Conservation (phyloP, 2,888 invertebrate genomes). For the Desoria tigrina region DNA sequence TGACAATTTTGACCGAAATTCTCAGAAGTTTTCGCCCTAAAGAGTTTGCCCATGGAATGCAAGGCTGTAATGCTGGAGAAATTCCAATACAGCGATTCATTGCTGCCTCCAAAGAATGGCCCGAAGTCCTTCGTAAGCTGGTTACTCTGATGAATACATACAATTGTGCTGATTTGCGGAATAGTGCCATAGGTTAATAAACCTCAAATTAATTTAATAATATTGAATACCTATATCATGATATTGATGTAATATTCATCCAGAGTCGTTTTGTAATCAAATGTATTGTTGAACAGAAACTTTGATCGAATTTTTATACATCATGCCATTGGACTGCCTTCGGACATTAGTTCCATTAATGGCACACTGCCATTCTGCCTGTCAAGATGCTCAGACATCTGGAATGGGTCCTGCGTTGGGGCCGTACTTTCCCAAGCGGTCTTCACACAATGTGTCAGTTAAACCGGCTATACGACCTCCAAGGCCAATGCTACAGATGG, state of each 20-base stretch:
- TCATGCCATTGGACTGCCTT: slow-evolving; percentile 76
- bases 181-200: slow-evolving; percentile 70
- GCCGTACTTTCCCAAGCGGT: slow-evolving; percentile 70
- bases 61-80: slow-evolving; percentile 41
- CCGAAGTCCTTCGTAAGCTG: slow-evolving; percentile 81
- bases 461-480: slow-evolving; percentile 70
- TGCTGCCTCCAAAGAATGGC: slow-evolving; percentile 72
- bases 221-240: not conserved
- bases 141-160: slow-evolving; percentile 85
- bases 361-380: slow-evolving; percentile 75
- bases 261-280: not conserved
- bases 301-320: slow-evolving; percentile 74
- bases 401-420: slow-evolving; percentile 68
- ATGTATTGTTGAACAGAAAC: slow-evolving; percentile 60
- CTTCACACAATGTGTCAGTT: slow-evolving; percentile 61
- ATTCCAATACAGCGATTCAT: slow-evolving; percentile 49
- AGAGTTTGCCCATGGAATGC: slow-evolving; percentile 46
- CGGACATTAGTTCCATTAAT: slow-evolving; percentile 81
- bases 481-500: slow-evolving; percentile 81
- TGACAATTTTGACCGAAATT: slow-evolving; percentile 60
- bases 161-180: slow-evolving; percentile 80
- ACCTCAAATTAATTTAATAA: slow-evolving; percentile 1
- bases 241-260: not conserved
- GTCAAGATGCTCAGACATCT: slow-evolving; percentile 68
- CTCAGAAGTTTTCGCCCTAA: slow-evolving; percentile 50